A percentile compares a stretch with the other conserved stretches of the same genome.
Evolutionary conservation across 64 coral and sea anemone genomes (phyloP).

Genomic region (Montipora efflorescens): DNA sequence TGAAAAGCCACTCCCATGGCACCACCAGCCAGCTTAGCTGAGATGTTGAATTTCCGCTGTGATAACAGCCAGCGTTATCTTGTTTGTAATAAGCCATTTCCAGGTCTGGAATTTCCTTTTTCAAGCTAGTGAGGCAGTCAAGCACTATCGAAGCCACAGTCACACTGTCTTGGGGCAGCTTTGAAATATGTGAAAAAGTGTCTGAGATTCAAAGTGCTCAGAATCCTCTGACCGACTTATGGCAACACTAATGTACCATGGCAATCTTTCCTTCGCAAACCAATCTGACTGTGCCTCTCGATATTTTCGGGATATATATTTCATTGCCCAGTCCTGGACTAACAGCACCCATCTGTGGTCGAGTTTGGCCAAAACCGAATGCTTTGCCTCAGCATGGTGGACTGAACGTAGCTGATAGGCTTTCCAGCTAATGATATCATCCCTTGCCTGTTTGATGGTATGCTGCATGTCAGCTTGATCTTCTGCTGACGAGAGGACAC

Average conservation of each 20-base stretch:
- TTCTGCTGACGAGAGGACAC: slow-evolving; percentile 5
- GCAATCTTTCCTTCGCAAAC: slow-evolving; percentile 64
- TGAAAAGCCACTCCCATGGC: slow-evolving; percentile 20
- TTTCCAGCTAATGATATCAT: slow-evolving; percentile 59
- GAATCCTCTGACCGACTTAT: slow-evolving; percentile 40
- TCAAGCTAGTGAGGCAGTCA: slow-evolving; percentile 38
- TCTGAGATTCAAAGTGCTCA: slow-evolving; percentile 40
- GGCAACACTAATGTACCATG: slow-evolving; percentile 71
- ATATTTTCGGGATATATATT: slow-evolving; percentile 66
- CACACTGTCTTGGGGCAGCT: slow-evolving; percentile 66
- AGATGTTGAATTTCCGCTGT: slow-evolving; percentile 11
- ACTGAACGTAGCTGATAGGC: slow-evolving; percentile 67
- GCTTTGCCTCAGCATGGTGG: slow-evolving; percentile 50
- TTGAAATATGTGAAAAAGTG: slow-evolving; percentile 70
- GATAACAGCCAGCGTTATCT: slow-evolving; percentile 75
- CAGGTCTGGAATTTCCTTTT: slow-evolving; percentile 21
- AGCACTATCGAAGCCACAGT: slow-evolving; percentile 57
- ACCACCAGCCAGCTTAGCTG: slow-evolving; percentile 6
- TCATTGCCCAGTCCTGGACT: slow-evolving; percentile 79
- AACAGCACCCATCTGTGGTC: slow-evolving; percentile 48
- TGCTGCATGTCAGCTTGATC: slow-evolving; percentile 23
- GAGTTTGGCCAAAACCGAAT: slow-evolving; percentile 52
- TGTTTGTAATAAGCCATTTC: slow-evolving; percentile 53
- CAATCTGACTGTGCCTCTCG: slow-evolving; percentile 72
- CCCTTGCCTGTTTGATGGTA: background rate